phyloP scores from a whole-genome alignment of 2,888 invertebrate genomes.

The Eupelmus urozonus region DNA sequence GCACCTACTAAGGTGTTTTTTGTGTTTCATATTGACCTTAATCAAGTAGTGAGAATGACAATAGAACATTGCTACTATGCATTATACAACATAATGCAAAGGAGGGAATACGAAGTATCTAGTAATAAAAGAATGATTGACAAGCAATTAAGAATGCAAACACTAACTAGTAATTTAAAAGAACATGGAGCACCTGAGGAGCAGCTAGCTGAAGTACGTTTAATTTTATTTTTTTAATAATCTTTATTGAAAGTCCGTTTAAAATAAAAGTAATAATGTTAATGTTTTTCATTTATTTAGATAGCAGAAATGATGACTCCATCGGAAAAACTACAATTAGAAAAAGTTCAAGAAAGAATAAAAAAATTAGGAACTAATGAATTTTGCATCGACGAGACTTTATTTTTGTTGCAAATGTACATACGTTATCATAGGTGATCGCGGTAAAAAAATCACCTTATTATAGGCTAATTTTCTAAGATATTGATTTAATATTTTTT shows the following conservation, averaged over 20 bases:
- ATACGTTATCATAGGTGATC: conserved; percentile 79
- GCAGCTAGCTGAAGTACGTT: conserved; percentile 87
- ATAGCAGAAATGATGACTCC: conserved; percentile 92
- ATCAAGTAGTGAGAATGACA: conserved; percentile 84
- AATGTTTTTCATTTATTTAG: conserved; percentile 75
- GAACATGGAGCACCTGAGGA: conserved; percentile 87
- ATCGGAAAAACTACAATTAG: conserved; percentile 87
- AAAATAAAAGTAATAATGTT: neutral
- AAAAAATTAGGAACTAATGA: conserved; percentile 89
- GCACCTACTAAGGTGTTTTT: conserved; percentile 90
- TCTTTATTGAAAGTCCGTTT: neutral
- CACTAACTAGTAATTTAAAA: conserved; percentile 88
- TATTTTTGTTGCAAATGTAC: conserved; percentile 90
- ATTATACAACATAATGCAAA: conserved; percentile 83
- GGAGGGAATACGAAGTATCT: conserved; percentile 82
- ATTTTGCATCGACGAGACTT: conserved; percentile 88
- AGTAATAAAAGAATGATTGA: conserved; percentile 89
- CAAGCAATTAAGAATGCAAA: conserved; percentile 91
- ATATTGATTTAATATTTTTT: conserved; percentile 3
- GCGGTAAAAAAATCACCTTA: neutral
- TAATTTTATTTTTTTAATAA: conserved; percentile 24
- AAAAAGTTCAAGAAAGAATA: conserved; percentile 85
- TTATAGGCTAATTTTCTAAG: conserved; percentile 16
- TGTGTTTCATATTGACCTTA: conserved; percentile 86
- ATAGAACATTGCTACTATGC: conserved; percentile 86